These are phyloP conservation scores for Python bivittatus DNA, from an alignment of 2,113 vertebrate species.

Conservation along the genomic window DNA sequence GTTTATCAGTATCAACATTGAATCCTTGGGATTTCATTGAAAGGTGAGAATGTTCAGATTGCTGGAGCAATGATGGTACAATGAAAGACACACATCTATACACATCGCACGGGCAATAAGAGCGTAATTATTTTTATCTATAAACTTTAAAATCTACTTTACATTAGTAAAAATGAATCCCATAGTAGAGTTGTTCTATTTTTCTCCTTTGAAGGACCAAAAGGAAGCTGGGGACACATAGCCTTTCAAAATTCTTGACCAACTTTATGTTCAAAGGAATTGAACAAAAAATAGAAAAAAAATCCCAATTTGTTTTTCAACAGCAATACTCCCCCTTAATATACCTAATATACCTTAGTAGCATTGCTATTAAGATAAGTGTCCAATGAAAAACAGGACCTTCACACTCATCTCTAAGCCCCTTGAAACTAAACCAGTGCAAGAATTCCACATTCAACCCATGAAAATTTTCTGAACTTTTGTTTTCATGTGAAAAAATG, in stretches of 20 bases:
- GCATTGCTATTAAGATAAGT: no score
- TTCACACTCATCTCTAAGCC: no score
- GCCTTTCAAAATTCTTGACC: not conserved
- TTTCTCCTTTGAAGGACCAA: not conserved
- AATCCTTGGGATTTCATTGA: not conserved
- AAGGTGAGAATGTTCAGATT: not conserved
- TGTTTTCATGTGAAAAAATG: no score
- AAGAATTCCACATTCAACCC: no score
- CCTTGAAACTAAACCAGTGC: no score
- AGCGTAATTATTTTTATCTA: not conserved
- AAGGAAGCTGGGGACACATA: not conserved
- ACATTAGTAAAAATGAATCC: not conserved
- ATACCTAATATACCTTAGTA: no score
- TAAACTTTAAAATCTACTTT: not conserved
- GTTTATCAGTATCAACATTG: not conserved
- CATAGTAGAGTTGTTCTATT: not conserved
- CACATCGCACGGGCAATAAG: not conserved
- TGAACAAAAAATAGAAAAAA: not conserved
- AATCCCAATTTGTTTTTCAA: no score
- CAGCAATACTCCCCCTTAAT: no score
- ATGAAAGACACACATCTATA: not conserved
- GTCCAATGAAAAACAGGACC: no score
- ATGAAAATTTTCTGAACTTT: no score
- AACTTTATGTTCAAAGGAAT: not conserved
- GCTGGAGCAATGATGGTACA: not conserved